Evolutionary conservation across 2,888 invertebrate species (phyloP), one percentile per base, ranked within the genome.

Genomic region (Xanthia icteritia): DNA sequence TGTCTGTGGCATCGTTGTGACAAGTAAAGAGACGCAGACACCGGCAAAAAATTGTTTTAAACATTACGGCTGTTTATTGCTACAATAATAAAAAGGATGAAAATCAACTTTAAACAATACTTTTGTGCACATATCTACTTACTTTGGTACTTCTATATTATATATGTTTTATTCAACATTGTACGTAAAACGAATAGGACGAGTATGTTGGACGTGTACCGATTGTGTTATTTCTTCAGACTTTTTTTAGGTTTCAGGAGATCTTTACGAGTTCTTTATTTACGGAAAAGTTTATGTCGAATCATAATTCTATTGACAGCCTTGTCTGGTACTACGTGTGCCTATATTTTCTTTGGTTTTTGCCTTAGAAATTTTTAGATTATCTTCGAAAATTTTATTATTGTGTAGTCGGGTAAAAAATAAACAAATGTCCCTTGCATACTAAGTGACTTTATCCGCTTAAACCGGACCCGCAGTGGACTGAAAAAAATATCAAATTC

Each of bases 301-400:
- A 73, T 36, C 13, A 42, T 58, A 79, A 78, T 65, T 42, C 64
- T 58, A 65, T 58, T 78, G 36, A 51, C 58, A 79, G 56, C 13
- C 13, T 13, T 27, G 3, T 69, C 45, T 36, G 39, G n/a, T 27
- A n/a, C 27, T 48, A n/a, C 74, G 36, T 54, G 51, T 45, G 68
- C 77, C 77, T 77, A 54, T 31, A 61, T 77, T 75, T 54, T 8
- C 15, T 20, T 31, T n/a, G 15, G 17, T 15, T 17, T 51, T 6
- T 42, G 23, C 20, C 0, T 54, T 39, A 11, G 6, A 15, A 5
- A 3, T 64, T 64, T 63, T 75, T n/a, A n/a, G 5, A 54, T 9
- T 45, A 13, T 0, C 58, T 74, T 45, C 0, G 9, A 5, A 9
- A 11, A 31, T 17, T 11, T 42, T 20, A 27, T 45, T 42, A 3